Evolutionary conservation across 2,797 vertebrate species (phyloP).

Genomic region (Hipposideros larvatus): DNA sequence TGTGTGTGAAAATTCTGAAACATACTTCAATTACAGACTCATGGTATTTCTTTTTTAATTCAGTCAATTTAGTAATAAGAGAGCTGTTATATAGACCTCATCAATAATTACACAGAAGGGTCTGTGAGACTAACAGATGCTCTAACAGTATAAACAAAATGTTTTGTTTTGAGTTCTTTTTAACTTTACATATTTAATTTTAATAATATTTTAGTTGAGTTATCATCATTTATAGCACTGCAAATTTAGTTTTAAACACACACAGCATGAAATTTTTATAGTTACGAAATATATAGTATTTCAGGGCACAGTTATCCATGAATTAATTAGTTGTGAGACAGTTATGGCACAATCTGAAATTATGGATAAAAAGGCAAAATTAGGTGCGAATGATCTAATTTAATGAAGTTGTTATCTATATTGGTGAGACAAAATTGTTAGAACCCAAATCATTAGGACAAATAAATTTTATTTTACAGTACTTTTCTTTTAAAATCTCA

Average conservation of each 20-base stretch:
- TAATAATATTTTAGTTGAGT: slow-evolving; percentile 85
- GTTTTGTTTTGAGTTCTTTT: slow-evolving; percentile 85
- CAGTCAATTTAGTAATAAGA: slow-evolving; percentile 81
- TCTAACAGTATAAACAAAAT: slow-evolving; percentile 85
- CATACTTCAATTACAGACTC: slow-evolving; percentile 81
- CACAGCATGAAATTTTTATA: slow-evolving; percentile 81
- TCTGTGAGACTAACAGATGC: slow-evolving; percentile 86
- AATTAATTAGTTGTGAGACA: slow-evolving; percentile 67
- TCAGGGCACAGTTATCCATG: slow-evolving; percentile 63
- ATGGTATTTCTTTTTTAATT: slow-evolving; percentile 67
- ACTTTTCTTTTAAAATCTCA: slow-evolving; percentile 29
- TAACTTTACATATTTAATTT: slow-evolving; percentile 87
- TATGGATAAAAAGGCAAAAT: slow-evolving; percentile 24
- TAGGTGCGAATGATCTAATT: neutral
- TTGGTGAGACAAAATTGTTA: neutral
- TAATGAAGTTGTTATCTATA: neutral
- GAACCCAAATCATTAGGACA: neutral
- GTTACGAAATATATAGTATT: slow-evolving; percentile 74
- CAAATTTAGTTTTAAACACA: slow-evolving; percentile 80
- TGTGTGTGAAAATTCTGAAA: slow-evolving; percentile 68
- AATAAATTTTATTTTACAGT: slow-evolving; percentile 4
- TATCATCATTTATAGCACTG: slow-evolving; percentile 83
- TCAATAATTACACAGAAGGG: slow-evolving; percentile 86
- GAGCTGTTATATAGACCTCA: slow-evolving; percentile 82
- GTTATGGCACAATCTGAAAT: slow-evolving; percentile 43